Base-by-base conservation (phyloP, 2,888 invertebrate genomes). In the Branchellion lobata region DNA sequence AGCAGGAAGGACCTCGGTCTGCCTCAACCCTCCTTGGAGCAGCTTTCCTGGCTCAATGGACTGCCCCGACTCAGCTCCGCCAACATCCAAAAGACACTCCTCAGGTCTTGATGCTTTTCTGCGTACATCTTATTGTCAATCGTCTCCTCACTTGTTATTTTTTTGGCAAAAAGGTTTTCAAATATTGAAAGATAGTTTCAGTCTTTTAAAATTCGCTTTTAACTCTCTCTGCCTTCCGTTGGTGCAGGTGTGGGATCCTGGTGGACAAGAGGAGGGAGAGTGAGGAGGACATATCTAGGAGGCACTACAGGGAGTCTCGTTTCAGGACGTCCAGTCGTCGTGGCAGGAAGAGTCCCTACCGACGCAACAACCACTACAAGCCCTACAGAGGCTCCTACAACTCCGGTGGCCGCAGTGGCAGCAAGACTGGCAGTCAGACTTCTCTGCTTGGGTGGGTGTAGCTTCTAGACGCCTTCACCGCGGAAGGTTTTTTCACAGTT, bases 1-100 rank as follows among this genome's bases (percentile, higher is more conserved):
- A 34, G 78, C 40, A 65, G 80, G 27, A 51, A 40, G 21, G 78
- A 80, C 33, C 27, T 80, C 71, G 51, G 69, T 40, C 72, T 80
- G 29, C 27, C 53, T 0, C 40, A 31, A 21, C 80, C 80, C 21
- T 53, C 80, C 31, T 47, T 78, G 18, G 80, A 78, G 31, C 73
- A 80, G 36, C 53, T 80, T 31, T 69, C 36, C 27, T 27, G n/a
- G 11, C 78, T 80, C 78, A 1, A 21, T 1, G 80, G 80, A 8
- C 73, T 80, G 33, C 80, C 80, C 0, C 11, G 51, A 31, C 34
- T 80, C 27, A 76, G 69, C 18, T 0, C 72, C 11, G 33, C 78
- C 0, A 31, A 47, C n/a, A 69, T 34, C 36, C 80, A 73, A 24
- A 69, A 77, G 53, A 68, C 72, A 18, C 78, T 80, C 31, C 18